Conservation (phyloP, 2,113 vertebrate species). For the Anas platyrhynchos region DNA sequence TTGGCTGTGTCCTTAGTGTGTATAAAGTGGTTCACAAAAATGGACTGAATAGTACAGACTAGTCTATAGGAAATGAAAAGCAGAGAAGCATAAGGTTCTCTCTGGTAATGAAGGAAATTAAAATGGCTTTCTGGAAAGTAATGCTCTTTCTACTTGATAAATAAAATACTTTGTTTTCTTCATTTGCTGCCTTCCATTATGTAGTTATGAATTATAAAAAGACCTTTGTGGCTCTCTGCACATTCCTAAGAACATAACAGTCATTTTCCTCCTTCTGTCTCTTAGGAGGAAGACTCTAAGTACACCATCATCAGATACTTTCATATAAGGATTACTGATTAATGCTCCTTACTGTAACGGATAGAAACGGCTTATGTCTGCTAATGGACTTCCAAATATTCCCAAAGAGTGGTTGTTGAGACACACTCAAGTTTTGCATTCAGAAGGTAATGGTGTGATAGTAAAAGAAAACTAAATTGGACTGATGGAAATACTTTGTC, state of each 20-base stretch:
- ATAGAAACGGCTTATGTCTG: conserved; percentile 2
- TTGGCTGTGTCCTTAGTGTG: not conserved
- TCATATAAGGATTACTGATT: not conserved
- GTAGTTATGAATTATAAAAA: conserved; percentile 4
- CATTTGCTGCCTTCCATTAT: not conserved
- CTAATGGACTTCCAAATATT: conserved; percentile 33
- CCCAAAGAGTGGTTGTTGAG: not conserved
- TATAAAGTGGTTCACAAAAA: not conserved
- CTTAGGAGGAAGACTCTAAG: not conserved
- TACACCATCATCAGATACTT: not conserved
- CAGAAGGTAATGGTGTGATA: conserved; percentile 46
- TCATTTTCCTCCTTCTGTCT: not conserved
- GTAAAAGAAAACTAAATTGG: conserved; percentile 57
- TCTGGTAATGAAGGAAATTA: not conserved
- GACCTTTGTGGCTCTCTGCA: not conserved
- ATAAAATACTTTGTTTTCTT: not conserved
- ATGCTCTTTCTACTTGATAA: not conserved
- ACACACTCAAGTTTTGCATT: not conserved
- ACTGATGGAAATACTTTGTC: conserved; percentile 34
- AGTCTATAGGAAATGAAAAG: not conserved
- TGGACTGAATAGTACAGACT: not conserved
- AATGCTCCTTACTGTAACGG: conserved; percentile 4
- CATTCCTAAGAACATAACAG: not conserved
- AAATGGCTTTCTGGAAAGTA: not conserved
- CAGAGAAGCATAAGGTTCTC: not conserved